Base-by-base conservation (phyloP, 2,797 vertebrate genomes). In the Propithecus deckenii region DNA sequence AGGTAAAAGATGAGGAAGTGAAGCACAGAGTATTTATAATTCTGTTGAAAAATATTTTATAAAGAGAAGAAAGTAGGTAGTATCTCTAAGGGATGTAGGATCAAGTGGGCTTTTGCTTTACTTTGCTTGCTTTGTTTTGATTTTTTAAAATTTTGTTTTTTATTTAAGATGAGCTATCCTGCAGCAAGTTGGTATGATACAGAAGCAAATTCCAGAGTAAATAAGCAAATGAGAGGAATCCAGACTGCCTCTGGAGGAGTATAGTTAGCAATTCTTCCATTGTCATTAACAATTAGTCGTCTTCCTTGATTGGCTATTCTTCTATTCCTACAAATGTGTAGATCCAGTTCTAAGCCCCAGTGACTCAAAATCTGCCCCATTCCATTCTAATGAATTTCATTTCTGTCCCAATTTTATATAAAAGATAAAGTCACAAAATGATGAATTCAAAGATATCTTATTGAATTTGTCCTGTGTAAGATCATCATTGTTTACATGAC, bases 201-300 rank as follows among this genome's bases (percentile, higher is more conserved):
- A 59, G n/a, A 81, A 59, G 4, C 46, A 78, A 76, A 30, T 1
- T 74, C 2, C 2, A 59, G 12, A 88, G 12, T 38, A 11, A 57
- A 61, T 30, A 15, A 65, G 32, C 28, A 74, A 88, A 81, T 4
- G 55, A 71, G 20, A 32, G 17, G 52, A 57, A 89, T 76, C 38
- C 18, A 50, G 25, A 61, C 8, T 41, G 17, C 4, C 25, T 22
- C 12, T 30, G 10, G 18, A 91, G 20, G 15, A 71, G 35, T 28
- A 69, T 0, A 22, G 8, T 38, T 59, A 38, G 22, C 6, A 67
- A 11, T 12, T 12, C 0, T 35, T 30, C 11, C 43, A 30, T 3
- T 52, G 28, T 74, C 55, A 57, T 74, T 35, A 13, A 4, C 1
- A 0, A 43, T 13, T 18, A 61, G 12, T 59, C 23, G 11, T 6